Percentiles rank a stretch among this genome's conserved stretches.
These are phyloP conservation scores for Trachelus tabidus DNA, from an alignment of 2,888 invertebrate species.

Conservation along the genomic window DNA sequence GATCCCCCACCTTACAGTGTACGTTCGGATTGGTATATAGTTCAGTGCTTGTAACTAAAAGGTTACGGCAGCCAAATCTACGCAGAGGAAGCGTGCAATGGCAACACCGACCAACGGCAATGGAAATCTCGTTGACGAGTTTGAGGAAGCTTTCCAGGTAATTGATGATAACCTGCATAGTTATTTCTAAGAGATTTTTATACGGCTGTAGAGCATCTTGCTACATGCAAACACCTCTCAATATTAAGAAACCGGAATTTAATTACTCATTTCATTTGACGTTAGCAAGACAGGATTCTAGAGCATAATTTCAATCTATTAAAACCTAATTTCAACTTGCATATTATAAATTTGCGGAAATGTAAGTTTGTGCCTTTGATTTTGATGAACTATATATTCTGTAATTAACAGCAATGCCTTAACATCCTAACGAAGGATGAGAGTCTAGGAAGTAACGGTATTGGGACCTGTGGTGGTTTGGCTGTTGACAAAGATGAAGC, in stretches of 20 bases:
- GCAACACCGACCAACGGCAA: constrained; percentile 85
- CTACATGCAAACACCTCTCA: neutral
- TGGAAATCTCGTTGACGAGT: constrained; percentile 89
- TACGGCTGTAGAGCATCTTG: neutral
- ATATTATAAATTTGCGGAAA: neutral
- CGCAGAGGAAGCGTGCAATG: constrained; percentile 65
- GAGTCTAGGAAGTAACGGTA: constrained; percentile 66
- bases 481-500: constrained; percentile 88
- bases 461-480: constrained; percentile 68
- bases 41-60: no score
- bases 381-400: neutral
- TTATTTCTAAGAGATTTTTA: neutral
- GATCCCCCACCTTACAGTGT: no score
- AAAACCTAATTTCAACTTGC: neutral
- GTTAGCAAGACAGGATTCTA: neutral
- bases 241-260: neutral
- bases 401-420: constrained; percentile 75
- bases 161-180: constrained; percentile 26
- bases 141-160: constrained; percentile 92
- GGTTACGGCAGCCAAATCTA: neutral
- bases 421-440: constrained; percentile 88
- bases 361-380: neutral
- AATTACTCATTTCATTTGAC: neutral
- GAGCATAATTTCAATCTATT: neutral
- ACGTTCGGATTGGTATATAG: no score